A percentile compares a stretch with the other conserved stretches of the same genome.
Conservation (phyloP, 2,888 invertebrate genomes). For the Drosophila ustulata region DNA sequence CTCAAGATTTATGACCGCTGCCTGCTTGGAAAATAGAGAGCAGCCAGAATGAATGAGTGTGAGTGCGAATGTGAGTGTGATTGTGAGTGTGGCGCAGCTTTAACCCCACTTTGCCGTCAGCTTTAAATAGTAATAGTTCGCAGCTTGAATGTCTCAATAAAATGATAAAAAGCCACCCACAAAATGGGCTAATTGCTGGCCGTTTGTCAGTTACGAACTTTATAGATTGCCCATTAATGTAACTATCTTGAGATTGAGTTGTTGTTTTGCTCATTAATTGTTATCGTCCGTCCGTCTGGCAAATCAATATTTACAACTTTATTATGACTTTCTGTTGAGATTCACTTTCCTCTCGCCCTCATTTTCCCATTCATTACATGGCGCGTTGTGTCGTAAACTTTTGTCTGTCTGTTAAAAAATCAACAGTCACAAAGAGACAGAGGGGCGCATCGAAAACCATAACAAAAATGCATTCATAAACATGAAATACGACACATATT, state of each 20-base stretch:
- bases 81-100: slow-evolving; percentile 17
- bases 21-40: slow-evolving; percentile 40
- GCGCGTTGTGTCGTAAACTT: slow-evolving; percentile 49
- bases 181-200: slow-evolving; percentile 34
- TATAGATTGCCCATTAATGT: slow-evolving; percentile 42
- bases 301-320: slow-evolving; percentile 75
- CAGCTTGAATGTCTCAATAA: slow-evolving; percentile 54
- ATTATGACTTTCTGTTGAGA: slow-evolving; percentile 54
- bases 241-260: slow-evolving; percentile 19
- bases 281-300: slow-evolving; percentile 28
- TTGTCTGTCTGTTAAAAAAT: slow-evolving; percentile 44
- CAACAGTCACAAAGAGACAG: slow-evolving; percentile 58
- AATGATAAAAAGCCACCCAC: slow-evolving; percentile 39
- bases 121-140: slow-evolving; percentile 40
- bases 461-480: slow-evolving; percentile 82
- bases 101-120: slow-evolving; percentile 41
- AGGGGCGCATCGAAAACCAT: slow-evolving; percentile 47
- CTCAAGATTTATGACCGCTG: slow-evolving; percentile 59
- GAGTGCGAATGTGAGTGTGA: not conserved
- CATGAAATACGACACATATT: slow-evolving; percentile 75
- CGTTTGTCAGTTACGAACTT: slow-evolving; percentile 27
- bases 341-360: slow-evolving; percentile 22
- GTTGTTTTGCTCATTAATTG: slow-evolving; percentile 35
- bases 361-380: slow-evolving; percentile 14
- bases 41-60: not conserved